Evolutionary conservation across 2,888 invertebrate species (phyloP), one percentile per base, ranked within the genome.

Genomic region (Metacarcinus magister): DNA sequence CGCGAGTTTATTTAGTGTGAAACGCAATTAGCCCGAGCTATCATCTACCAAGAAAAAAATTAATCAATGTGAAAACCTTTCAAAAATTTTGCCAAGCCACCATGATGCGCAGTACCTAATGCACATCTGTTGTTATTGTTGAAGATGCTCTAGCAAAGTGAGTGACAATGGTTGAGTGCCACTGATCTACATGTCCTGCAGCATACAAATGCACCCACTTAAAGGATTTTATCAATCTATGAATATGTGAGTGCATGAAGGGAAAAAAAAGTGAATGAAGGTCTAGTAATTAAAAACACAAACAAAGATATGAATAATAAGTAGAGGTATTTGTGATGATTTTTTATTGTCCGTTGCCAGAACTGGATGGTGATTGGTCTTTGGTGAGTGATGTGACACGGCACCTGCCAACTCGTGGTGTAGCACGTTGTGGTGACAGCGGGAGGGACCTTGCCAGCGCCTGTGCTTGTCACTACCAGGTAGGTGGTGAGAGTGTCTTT

Each of bases 391-490:
- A 96, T 96, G 95, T 94, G 43, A 96, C 93, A 48, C 95, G 94
- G 43, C 96, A 96, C 94, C 91, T 96, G 13, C 96, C 96, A 60
- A 96, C 96, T 46, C 54, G 96, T 43, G 96, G 96, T 67, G 96
- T 96, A 28, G 95, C 93, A 13, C 95, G 96, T n/a, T 96, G 96
- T 95, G 92, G 93, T 32, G 96, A 96, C 67, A 90, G 95, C 2
- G 95, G 95, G 39, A 67, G 95, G 16, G 96, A 96, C 46, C 93
- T 96, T n/a, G 43, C 96, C 39, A 93, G 48, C 46, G 91, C 96
- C 39, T 96, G 96, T 95, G 95, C 89, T 48, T 96, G 96, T 93
- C 96, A 96, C 87, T 95, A 94, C 39, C 96, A 96, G 94, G 96
- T 96, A 75, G 39, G 92, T 92, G 46, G 39, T 87, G 13, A 13